phyloP scores from a whole-genome alignment of 2,797 vertebrate species.

The Silurus lanzhouensis region DNA sequence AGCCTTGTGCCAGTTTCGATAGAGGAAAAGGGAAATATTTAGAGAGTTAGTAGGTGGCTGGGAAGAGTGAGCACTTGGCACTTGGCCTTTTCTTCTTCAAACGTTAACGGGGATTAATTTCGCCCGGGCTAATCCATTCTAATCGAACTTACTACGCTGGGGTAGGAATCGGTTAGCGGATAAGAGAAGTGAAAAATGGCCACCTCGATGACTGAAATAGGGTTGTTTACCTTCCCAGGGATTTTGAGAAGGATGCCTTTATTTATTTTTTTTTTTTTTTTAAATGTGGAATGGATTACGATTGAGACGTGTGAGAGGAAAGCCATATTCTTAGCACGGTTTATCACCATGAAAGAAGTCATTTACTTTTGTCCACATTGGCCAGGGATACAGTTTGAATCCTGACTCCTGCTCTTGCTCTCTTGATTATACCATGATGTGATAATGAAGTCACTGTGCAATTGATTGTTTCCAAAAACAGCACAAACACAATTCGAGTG shows the following conservation, averaged over 20 bases:
- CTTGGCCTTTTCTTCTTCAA: constrained; percentile 28
- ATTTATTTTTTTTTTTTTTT: background rate
- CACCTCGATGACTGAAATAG: background rate
- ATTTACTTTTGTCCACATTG: background rate
- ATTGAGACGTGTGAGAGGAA: background rate
- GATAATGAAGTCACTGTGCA: background rate
- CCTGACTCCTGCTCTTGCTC: background rate
- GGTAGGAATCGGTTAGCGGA: constrained; percentile 76
- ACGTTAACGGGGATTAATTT: constrained; percentile 62
- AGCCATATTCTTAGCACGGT: background rate
- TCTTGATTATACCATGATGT: background rate
- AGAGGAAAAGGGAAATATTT: constrained; percentile 59
- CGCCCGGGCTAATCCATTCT: constrained; percentile 68
- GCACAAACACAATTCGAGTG: background rate
- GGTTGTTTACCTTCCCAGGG: constrained; percentile 2
- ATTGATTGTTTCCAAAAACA: background rate
- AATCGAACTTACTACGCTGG: constrained; percentile 71
- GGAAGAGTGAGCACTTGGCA: constrained; percentile 57
- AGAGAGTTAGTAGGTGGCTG: constrained; percentile 57
- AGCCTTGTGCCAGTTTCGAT: constrained; percentile 48
- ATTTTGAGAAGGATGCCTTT: background rate
- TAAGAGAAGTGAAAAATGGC: constrained; percentile 55
- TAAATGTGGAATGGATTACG: background rate
- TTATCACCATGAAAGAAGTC: background rate
- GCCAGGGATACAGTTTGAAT: background rate